These are phyloP conservation scores for Myrmecobius fasciatus DNA, from an alignment of 2,113 vertebrate species.

Conservation along the genomic window DNA sequence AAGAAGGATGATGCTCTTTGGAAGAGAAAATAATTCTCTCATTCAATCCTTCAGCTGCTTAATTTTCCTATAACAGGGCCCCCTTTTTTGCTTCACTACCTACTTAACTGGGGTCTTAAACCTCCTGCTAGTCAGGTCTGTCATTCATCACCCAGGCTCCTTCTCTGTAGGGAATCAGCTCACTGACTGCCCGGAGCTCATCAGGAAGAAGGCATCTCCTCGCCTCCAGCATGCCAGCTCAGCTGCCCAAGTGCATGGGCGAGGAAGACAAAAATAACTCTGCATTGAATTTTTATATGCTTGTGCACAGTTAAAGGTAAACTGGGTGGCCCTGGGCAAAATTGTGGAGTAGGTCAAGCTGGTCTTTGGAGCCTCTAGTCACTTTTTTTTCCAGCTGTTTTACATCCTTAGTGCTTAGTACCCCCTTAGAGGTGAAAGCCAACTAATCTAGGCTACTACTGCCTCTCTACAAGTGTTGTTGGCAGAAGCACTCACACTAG, in stretches of 20 bases:
- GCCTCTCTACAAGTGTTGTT: background rate
- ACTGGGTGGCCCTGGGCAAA: background rate
- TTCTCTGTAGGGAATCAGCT: constrained; percentile 24
- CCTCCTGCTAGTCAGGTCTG: background rate
- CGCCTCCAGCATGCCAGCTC: background rate
- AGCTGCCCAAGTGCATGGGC: background rate
- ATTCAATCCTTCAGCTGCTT: background rate
- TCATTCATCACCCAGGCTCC: background rate
- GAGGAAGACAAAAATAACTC: background rate
- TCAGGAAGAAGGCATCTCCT: background rate
- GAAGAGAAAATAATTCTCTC: constrained; percentile 8
- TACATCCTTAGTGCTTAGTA: background rate
- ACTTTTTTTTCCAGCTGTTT: background rate
- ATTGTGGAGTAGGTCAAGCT: background rate
- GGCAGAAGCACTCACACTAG: background rate
- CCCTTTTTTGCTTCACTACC: background rate
- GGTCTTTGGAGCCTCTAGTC: background rate
- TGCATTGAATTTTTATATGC: background rate
- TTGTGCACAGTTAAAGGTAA: background rate
- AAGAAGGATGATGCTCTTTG: background rate
- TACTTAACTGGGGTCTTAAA: background rate
- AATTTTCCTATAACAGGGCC: background rate
- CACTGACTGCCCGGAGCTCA: background rate
- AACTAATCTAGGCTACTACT: background rate
- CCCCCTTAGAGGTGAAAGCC: background rate